These are phyloP conservation scores for Ochropleura leucogaster DNA, from an alignment of 2,888 invertebrate species.

Conservation along the genomic window DNA sequence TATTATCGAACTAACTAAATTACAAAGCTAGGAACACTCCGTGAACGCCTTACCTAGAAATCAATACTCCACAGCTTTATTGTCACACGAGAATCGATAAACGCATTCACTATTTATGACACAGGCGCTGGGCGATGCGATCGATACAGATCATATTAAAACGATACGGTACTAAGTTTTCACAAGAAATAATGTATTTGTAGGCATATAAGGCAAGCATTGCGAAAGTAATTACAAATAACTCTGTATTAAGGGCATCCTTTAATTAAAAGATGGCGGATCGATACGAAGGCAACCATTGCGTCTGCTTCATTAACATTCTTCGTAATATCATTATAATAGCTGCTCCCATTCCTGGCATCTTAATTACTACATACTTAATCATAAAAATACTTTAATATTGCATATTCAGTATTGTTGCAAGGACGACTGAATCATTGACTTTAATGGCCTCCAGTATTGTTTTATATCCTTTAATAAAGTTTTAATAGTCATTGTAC, in stretches of 20 bases:
- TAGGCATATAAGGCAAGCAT: constrained; percentile 1
- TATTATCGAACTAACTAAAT: too few relatives aligned
- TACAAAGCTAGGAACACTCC: too few relatives aligned
- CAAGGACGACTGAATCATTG: constrained; percentile 53
- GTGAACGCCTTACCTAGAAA: constrained; percentile 1
- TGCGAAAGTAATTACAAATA: constrained; percentile 34
- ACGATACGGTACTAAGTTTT: neutral
- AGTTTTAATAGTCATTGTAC: neutral
- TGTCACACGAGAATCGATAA: neutral
- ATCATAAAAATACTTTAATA: constrained; percentile 31
- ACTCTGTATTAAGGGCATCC: constrained; percentile 47
- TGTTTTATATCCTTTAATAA: constrained; percentile 13
- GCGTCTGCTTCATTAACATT: constrained; percentile 57
- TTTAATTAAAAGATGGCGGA: constrained; percentile 55
- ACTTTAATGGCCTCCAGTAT: constrained; percentile 8
- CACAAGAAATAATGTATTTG: constrained; percentile 15
- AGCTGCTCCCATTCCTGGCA: constrained; percentile 56
- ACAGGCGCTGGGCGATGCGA: neutral
- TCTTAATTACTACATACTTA: constrained; percentile 54
- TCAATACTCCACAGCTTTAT: neutral
- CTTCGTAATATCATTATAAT: constrained; percentile 36
- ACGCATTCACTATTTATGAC: constrained; percentile 7
- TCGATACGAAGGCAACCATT: constrained; percentile 38
- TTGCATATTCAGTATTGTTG: constrained; percentile 37
- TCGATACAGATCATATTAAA: neutral